Evolutionary conservation across 2,797 vertebrate species (phyloP), one percentile per base, ranked within the genome.

Genomic region (Avahi laniger): DNA sequence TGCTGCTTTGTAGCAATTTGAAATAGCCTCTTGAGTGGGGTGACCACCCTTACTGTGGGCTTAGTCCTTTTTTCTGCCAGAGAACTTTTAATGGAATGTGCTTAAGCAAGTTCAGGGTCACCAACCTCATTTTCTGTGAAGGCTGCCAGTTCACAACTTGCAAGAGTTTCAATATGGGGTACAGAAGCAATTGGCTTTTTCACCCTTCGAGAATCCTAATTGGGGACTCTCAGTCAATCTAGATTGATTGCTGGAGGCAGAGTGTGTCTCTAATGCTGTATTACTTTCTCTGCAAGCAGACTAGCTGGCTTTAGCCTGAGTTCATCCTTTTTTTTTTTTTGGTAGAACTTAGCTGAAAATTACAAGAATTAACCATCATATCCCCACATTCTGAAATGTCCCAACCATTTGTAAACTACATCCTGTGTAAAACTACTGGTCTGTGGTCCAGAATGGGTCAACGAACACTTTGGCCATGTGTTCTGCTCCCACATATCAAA

Each of bases 41-140:
- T 43, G 48, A 75, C 26, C 4, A 63, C 10, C 13, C 33, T 82
- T 72, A 35, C 18, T 28, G 14, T 52, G 63, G 28, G 13, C n/a
- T 85, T 46, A 83, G 15, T 9, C 15, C 20, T 59, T 54, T 54
- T 57, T 84, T 41, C 70, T 76, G 46, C 59, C 41, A 41, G 61
- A 70, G 30, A 94, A 91, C 24, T 63, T 93, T 91, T 75, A 84
- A 59, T 89, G 26, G 63, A 82, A 91, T 85, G 24, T 87, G 30
- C 57, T 91, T 93, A 79, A 85, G 87, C 52, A 82, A 94, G 84
- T 50, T 35, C 48, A 82, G 50, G n/a, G 46, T 63, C 79, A 93
- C 69, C 18, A 73, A 78, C 46, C 18, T 89, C 50, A 75, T 95
- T 96, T 95, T 81, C 57, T 94, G 22, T 89, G n/a, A 94, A 91